These are phyloP conservation scores for Dendrophyllia cribrosa DNA, from an alignment of 64 coral and sea anemone genomes.

Conservation along the genomic window DNA sequence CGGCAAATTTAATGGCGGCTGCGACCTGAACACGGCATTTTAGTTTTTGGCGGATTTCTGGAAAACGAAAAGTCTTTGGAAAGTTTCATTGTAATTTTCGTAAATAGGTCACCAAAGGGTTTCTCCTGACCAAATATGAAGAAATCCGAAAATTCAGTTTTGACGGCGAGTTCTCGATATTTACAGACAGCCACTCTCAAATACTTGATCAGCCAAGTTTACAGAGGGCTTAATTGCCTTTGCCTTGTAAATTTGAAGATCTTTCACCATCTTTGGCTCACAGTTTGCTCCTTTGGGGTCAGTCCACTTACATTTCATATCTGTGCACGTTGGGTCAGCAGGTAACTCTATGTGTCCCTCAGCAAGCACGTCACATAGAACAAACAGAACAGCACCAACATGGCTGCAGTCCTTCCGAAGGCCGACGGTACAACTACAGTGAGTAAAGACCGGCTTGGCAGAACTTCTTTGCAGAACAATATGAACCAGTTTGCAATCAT, in stretches of 20 bases:
- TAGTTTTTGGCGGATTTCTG: too few species aligned
- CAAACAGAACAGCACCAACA: slow-evolving; percentile 46
- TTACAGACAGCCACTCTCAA: too few species aligned
- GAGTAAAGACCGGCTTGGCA: slow-evolving; percentile 13
- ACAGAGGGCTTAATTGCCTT: neutral
- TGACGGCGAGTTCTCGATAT: too few species aligned
- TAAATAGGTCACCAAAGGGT: too few species aligned
- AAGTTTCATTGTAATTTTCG: too few species aligned
- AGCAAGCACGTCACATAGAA: slow-evolving; percentile 32
- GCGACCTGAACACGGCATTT: too few species aligned
- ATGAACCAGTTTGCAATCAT: slow-evolving; percentile 49
- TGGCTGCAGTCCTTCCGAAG: slow-evolving; percentile 34
- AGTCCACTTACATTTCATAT: slow-evolving; percentile 49
- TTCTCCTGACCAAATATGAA: too few species aligned
- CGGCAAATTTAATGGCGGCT: too few species aligned
- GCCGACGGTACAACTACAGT: slow-evolving; percentile 51
- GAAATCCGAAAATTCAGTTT: too few species aligned
- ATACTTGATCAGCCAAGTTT: neutral
- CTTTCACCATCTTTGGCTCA: slow-evolving; percentile 54
- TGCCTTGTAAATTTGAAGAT: slow-evolving; percentile 24
- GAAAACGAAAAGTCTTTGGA: too few species aligned
- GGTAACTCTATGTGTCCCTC: neutral
- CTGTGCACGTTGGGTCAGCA: slow-evolving; percentile 52
- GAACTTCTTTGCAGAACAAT: slow-evolving; percentile 20
- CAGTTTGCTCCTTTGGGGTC: slow-evolving; percentile 18